Evolutionary conservation across 2,888 invertebrate genomes (phyloP).

Genomic region (Eumerus sabulonum): DNA sequence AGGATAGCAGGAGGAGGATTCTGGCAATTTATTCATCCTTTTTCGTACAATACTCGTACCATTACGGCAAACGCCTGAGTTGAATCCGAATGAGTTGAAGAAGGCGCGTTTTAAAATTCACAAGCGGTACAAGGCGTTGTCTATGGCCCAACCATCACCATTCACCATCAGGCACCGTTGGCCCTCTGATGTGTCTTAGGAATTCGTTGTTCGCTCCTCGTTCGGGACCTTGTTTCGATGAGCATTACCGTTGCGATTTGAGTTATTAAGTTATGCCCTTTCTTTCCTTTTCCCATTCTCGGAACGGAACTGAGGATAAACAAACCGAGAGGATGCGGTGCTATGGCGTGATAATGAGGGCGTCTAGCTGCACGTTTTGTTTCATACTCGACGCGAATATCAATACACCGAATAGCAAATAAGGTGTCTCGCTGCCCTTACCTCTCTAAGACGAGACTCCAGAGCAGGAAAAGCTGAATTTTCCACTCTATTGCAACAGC

Average conservation of each 20-base stretch:
- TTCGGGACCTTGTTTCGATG: constrained; percentile 21
- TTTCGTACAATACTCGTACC: too few species aligned
- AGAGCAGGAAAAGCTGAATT: constrained; percentile 32
- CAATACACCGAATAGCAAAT: constrained; percentile 7
- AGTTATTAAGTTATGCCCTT: constrained; percentile 53
- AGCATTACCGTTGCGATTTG: constrained; percentile 31
- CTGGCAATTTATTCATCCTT: constrained; percentile 28
- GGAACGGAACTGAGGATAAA: constrained; percentile 28
- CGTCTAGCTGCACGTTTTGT: constrained; percentile 29
- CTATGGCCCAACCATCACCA: too few species aligned
- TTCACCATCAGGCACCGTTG: too few species aligned
- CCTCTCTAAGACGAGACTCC: background rate
- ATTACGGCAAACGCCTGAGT: constrained; percentile 19
- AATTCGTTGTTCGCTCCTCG: background rate
- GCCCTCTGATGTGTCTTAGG: background rate
- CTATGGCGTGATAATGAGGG: constrained; percentile 24
- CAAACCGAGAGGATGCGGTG: constrained; percentile 18
- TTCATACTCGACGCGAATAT: constrained; percentile 17
- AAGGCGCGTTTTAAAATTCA: constrained; percentile 48
- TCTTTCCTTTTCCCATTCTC: constrained; percentile 7
- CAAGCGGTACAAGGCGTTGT: constrained; percentile 16
- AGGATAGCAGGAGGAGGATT: background rate
- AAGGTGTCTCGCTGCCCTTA: too few species aligned
- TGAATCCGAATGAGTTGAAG: constrained; percentile 33
- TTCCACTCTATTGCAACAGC: constrained; percentile 62